Conservation (phyloP, 2,888 invertebrate genomes). For the Drosophila yooni region DNA sequence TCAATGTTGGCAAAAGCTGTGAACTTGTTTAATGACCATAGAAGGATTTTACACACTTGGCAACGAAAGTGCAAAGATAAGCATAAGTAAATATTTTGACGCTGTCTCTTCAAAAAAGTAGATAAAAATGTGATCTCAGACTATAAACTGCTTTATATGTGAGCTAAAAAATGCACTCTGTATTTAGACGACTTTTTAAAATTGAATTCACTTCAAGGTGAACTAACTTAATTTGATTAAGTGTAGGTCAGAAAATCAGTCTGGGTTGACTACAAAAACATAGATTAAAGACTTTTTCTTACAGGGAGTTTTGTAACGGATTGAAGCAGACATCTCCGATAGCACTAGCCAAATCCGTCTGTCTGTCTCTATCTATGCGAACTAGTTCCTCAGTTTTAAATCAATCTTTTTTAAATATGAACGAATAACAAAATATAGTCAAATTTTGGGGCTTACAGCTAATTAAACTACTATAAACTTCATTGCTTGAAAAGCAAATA, state of each 20-base stretch:
- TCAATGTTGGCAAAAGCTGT: conserved; percentile 18
- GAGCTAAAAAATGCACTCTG: not conserved
- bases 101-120: not conserved
- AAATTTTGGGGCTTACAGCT: not conserved
- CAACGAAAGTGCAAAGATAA: conserved; percentile 11
- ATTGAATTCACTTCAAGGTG: not conserved
- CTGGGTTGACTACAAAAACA: not conserved
- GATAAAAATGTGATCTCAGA: not conserved
- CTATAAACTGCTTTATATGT: not conserved
- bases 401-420: not conserved
- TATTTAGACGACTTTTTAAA: not conserved
- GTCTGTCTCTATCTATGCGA: not conserved
- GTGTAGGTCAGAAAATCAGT: not conserved
- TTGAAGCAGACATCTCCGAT: not conserved
- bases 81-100: conserved; percentile 43
- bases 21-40: conserved; percentile 14
- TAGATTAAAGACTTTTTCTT: not conserved
- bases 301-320: not conserved
- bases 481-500: not conserved
- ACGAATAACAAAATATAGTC: no score
- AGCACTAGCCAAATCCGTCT: not conserved
- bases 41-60: not conserved
- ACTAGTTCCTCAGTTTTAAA: not conserved
- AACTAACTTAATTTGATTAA: not conserved
- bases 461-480: no score